phyloP scores from a whole-genome alignment of 2,888 invertebrate species.

The Diogma glabrata region DNA sequence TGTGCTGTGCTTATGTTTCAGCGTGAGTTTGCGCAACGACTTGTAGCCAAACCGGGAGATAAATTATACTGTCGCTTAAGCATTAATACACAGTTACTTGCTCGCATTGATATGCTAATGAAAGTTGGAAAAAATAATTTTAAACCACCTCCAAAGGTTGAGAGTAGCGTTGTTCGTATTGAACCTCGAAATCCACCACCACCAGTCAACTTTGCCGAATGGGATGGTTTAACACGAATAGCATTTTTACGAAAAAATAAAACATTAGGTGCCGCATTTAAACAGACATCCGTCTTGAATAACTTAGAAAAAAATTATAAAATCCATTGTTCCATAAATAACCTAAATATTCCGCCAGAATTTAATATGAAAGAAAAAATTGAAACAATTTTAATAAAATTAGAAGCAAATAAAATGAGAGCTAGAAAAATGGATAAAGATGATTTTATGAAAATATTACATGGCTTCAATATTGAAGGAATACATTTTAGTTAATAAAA shows the following conservation, averaged over 20 bases:
- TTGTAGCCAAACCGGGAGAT: constrained; percentile 95
- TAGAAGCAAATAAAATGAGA: constrained; percentile 61
- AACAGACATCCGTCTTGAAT: constrained; percentile 69
- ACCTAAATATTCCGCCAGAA: constrained; percentile 63
- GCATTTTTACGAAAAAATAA: constrained; percentile 95
- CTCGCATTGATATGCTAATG: constrained; percentile 91
- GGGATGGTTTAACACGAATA: constrained; percentile 95
- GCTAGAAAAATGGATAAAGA: constrained; percentile 93
- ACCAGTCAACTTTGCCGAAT: constrained; percentile 89
- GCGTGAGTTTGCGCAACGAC: constrained; percentile 91
- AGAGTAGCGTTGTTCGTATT: constrained; percentile 94
- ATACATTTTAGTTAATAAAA: constrained; percentile 61
- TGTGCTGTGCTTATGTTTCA: constrained; percentile 99
- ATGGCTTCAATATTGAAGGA: constrained; percentile 82
- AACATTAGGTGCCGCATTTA: constrained; percentile 82
- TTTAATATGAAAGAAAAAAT: constrained; percentile 77
- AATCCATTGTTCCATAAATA: constrained; percentile 75
- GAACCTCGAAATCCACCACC: constrained; percentile 97
- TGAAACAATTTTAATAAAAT: constrained; percentile 55
- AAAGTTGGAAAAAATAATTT: constrained; percentile 99
- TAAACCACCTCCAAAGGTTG: constrained; percentile 96
- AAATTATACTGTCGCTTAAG: constrained; percentile 94
- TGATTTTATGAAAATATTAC: constrained; percentile 80
- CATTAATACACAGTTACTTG: constrained; percentile 89
- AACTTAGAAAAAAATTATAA: constrained; percentile 85